phyloP scores from a whole-genome alignment of 2,113 vertebrate species.

The Pao palembangensis region DNA sequence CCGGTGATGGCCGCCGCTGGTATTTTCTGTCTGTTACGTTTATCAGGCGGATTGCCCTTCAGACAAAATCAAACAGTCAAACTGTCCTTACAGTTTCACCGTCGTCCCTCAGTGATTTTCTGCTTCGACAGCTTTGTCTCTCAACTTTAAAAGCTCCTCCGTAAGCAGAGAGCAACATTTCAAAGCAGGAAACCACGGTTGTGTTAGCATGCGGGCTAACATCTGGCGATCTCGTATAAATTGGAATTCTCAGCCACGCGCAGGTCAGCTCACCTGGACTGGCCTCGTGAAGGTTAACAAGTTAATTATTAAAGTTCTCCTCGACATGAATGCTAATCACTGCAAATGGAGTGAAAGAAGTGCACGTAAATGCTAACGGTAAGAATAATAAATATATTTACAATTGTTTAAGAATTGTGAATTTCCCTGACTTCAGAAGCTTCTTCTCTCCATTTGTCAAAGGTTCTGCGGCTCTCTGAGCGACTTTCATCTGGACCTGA shows the following conservation, averaged over 20 bases:
- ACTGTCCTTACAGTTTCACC: not conserved
- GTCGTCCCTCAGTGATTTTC: too few relatives aligned
- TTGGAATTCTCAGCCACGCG: slow-evolving; percentile 24
- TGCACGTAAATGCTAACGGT: too few relatives aligned
- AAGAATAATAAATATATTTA: too few relatives aligned
- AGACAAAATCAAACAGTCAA: slow-evolving; percentile 12
- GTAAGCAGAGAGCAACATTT: too few relatives aligned
- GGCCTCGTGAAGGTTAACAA: slow-evolving; percentile 25
- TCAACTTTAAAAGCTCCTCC: too few relatives aligned
- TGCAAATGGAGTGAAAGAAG: not conserved
- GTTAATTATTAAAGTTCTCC: slow-evolving; percentile 36
- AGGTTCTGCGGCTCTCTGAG: not conserved
- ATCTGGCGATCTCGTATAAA: too few relatives aligned
- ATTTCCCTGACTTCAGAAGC: too few relatives aligned
- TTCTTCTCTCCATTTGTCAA: not conserved
- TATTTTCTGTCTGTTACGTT: slow-evolving; percentile 6
- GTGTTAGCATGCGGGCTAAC: too few relatives aligned
- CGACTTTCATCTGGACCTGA: not conserved
- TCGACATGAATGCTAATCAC: slow-evolving; percentile 22
- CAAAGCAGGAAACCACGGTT: too few relatives aligned
- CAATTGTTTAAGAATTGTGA: too few relatives aligned
- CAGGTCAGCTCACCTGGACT: not conserved
- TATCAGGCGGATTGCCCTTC: not conserved
- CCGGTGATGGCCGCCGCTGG: not conserved
- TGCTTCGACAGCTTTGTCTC: too few relatives aligned